Conservation (phyloP, 2,888 invertebrate species). For the Nycteola revayana region DNA sequence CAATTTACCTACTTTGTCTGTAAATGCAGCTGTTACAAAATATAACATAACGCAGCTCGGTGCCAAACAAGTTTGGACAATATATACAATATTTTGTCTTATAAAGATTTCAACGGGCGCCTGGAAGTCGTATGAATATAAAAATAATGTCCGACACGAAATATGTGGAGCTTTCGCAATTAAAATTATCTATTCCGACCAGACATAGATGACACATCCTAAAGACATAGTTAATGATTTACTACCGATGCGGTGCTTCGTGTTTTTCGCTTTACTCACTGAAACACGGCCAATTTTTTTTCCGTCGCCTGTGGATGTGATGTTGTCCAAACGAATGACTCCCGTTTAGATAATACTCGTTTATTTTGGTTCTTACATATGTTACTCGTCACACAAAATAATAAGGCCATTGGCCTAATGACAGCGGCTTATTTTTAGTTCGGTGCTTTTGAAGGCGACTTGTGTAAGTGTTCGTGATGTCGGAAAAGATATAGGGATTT, state of each 20-base stretch:
- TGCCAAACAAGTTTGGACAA: constrained; percentile 34
- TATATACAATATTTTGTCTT: constrained; percentile 24
- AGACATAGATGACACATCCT: constrained; percentile 49
- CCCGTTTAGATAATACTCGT: constrained; percentile 74
- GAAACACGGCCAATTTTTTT: constrained; percentile 69
- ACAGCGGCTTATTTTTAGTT: constrained; percentile 67
- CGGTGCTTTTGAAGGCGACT: constrained; percentile 61
- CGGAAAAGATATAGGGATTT: constrained; percentile 37
- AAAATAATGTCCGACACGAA: constrained; percentile 38
- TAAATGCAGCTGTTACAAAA: constrained; percentile 30
- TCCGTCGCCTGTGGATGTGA: constrained; percentile 46
- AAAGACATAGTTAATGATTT: constrained; percentile 62
- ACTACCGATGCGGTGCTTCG: constrained; percentile 36
- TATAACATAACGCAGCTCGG: constrained; percentile 24
- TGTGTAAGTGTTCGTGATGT: constrained; percentile 47
- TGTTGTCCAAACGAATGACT: constrained; percentile 54
- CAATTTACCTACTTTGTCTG: constrained; percentile 7
- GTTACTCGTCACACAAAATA: constrained; percentile 76
- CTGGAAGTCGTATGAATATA: constrained; percentile 34
- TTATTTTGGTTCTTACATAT: constrained; percentile 76
- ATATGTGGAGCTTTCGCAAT: constrained; percentile 43
- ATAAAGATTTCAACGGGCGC: constrained; percentile 41
- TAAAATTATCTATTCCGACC: constrained; percentile 40
- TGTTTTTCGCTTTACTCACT: constrained; percentile 48
- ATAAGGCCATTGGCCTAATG: constrained; percentile 81